Evolutionary conservation across 2,113 vertebrate genomes (phyloP), one percentile per base, ranked within the genome.

Genomic region (Odocoileus virginianus): DNA sequence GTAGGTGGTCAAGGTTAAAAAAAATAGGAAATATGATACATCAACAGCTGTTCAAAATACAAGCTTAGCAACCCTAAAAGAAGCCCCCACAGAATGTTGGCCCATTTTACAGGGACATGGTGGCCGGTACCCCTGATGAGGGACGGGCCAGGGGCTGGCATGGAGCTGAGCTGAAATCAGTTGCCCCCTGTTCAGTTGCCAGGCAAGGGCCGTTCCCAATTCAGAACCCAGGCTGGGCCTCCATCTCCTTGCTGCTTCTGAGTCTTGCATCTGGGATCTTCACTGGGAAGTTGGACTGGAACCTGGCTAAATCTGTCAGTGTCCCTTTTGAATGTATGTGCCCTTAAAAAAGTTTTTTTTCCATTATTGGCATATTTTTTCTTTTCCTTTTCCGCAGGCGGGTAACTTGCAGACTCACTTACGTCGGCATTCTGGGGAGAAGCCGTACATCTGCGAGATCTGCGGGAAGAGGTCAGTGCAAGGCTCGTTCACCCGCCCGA

Each of bases 401-500:
- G 99, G 99, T 64, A 99, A 99, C 98, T 98, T 99, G 92, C 99
- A 99, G 98, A 99, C 99, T 71, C 99, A 99, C 98, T 98, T 99
- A 93, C 99, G 99, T 17, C 99, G 99, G 60, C 99, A 99, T 96
- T 99, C 99, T 78, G 99, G 99, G 96, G 99, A 99, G 90, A 99
- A 99, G 92, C 99, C 99, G 0, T 99, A 99, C 98, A 99, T 99
- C 97, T 99, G 99, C 98, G 99, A 99, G 97, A 99, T 99, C 98
- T 99, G 99, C 94, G 99, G 99, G 47, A 99, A 99, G 99, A 99
- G 99, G 99, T 99, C 87, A 98, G 99, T 98, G 87, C 87, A 13
- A 30, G 67, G 52, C 43, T 33, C 0, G 1, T 8, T 5, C 67
- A 2, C 14, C 7, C 1, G 0, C 2, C 0, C 1, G 0, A 43